Conservation (phyloP, 2,797 vertebrate species). For the Pseudopleuronectes americanus region DNA sequence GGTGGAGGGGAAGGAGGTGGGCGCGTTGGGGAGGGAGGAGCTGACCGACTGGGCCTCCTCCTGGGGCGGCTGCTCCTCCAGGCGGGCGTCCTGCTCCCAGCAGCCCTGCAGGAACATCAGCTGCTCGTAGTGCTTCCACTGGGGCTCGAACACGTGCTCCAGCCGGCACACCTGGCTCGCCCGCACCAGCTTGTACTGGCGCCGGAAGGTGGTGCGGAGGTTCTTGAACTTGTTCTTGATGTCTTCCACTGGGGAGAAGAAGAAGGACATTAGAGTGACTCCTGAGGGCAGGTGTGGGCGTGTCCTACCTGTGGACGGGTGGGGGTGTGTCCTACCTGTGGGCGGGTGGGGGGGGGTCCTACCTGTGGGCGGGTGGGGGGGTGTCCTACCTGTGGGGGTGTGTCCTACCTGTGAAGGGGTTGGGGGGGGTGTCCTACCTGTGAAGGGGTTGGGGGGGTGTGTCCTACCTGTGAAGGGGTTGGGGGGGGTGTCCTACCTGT, state of each 20-base stretch:
- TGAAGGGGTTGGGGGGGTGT: too few species aligned
- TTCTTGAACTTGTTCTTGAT: constrained; percentile 76
- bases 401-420: constrained; percentile 55
- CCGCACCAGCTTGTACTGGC: constrained; percentile 67
- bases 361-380: too few species aligned
- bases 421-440: too few species aligned
- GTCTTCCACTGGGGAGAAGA: constrained; percentile 64
- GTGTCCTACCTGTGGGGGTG: too few species aligned
- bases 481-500: constrained; percentile 55
- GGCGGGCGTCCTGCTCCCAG: constrained; percentile 46
- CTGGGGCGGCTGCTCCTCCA: not conserved
- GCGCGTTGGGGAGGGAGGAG: constrained; percentile 35
- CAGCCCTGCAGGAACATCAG: constrained; percentile 69
- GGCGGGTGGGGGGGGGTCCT: too few species aligned
- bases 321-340: too few species aligned
- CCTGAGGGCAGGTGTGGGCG: not conserved
- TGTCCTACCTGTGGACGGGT: too few species aligned
- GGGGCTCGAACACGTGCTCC: constrained; percentile 50
- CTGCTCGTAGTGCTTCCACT: constrained; percentile 75
- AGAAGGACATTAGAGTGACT: not conserved
- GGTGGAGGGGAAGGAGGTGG: constrained; percentile 19
- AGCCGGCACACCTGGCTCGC: constrained; percentile 35
- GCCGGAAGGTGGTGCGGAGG: constrained; percentile 73
- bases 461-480: constrained; percentile 57
- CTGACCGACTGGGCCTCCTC: constrained; percentile 35